Evolutionary conservation across 2,797 vertebrate species (phyloP).

Genomic region (Notamacropus eugenii): DNA sequence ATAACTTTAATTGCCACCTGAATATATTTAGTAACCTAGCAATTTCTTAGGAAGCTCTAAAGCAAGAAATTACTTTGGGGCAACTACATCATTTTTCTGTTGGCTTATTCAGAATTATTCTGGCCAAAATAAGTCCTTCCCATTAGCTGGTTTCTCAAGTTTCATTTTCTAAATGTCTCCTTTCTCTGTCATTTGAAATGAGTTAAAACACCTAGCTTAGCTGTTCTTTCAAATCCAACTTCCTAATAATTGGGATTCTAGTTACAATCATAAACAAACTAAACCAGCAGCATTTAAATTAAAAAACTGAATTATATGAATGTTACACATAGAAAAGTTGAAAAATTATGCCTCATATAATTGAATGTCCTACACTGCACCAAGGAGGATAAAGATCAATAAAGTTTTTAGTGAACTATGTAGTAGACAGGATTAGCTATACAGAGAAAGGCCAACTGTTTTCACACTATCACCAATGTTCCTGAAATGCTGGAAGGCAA

Average conservation of each 20-base stretch:
- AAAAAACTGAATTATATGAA: background rate
- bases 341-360: background rate
- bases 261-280: too few species aligned
- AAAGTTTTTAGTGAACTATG: background rate
- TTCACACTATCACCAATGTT: accelerated
- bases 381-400: background rate
- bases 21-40: background rate
- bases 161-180: constrained; percentile 37
- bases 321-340: background rate
- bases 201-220: background rate
- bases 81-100: background rate
- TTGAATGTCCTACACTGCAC: accelerated
- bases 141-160: background rate
- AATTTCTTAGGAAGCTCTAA: background rate
- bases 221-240: constrained; percentile 6
- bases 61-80: background rate
- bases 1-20: background rate
- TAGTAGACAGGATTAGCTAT: too few species aligned
- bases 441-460: background rate
- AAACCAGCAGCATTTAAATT: background rate
- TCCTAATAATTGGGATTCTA: background rate
- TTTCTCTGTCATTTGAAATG: constrained; percentile 33
- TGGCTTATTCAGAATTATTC: constrained; percentile 3
- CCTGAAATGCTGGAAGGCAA: background rate
- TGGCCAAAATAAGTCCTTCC: constrained; percentile 48